phyloP scores from a whole-genome alignment of 2,113 vertebrate genomes.

The Lethenteron reissneri region DNA sequence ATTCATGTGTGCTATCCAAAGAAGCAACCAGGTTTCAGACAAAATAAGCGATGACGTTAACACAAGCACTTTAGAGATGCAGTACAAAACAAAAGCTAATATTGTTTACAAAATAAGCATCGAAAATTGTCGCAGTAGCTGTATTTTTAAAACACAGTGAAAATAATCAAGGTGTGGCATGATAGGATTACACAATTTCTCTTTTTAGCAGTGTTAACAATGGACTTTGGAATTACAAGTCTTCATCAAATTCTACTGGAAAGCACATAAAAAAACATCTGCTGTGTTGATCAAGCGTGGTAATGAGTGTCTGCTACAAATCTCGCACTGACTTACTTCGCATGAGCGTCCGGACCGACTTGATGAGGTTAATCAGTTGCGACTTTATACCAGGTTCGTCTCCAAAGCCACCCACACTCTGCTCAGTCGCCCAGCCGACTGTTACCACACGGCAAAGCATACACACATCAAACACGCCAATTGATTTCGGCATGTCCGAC shows the following conservation, averaged over 20 bases:
- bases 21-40: too few relatives aligned
- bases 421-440: conserved; percentile 84
- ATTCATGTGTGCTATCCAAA: too few relatives aligned
- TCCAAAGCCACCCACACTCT: conserved; percentile 75
- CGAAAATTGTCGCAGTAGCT: not conserved
- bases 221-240: not conserved
- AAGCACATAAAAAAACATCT: not conserved
- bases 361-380: conserved; percentile 65
- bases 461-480: too few relatives aligned
- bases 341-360: conserved; percentile 76
- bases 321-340: conserved; percentile 33
- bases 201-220: not conserved
- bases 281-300: too few relatives aligned
- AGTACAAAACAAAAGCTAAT: not conserved
- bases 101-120: not conserved
- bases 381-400: conserved; percentile 88
- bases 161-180: not conserved
- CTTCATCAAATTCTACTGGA: not conserved
- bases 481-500: too few relatives aligned
- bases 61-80: not conserved
- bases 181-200: not conserved
- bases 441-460: not conserved
- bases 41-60: not conserved
- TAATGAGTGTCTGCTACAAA: not conserved
- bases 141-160: not conserved